phyloP scores from a whole-genome alignment of 2,797 vertebrate species.

The Chanos chanos region DNA sequence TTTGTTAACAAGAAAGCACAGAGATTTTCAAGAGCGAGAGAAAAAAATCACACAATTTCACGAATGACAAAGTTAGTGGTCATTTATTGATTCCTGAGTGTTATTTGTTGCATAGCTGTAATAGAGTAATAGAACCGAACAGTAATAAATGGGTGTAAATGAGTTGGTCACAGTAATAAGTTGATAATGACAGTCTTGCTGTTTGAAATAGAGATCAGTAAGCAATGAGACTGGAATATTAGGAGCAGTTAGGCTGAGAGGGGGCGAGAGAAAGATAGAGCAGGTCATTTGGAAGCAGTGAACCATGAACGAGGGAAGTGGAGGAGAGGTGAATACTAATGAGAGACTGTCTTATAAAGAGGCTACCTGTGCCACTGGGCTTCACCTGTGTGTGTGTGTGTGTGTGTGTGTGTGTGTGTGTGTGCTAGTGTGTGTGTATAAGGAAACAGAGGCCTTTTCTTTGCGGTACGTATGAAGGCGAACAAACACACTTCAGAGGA shows the following conservation, averaged over 20 bases:
- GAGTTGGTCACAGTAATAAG: no score
- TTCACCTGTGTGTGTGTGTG: not conserved
- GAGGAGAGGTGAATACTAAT: constrained; percentile 35
- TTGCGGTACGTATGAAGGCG: constrained; percentile 3
- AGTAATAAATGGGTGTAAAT: no score
- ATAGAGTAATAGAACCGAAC: no score
- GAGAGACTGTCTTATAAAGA: constrained; percentile 3
- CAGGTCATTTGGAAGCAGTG: not conserved
- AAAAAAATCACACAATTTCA: no score
- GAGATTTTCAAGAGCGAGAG: no score
- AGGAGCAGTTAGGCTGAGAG: no score
- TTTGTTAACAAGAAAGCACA: no score
- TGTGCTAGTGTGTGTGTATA: not conserved
- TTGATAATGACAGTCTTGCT: no score
- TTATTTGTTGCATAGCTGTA: no score
- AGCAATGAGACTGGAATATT: not conserved
- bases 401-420: not conserved
- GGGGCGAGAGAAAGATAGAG: constrained; percentile 5
- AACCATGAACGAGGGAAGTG: not conserved
- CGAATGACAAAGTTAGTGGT: no score
- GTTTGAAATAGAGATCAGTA: not conserved
- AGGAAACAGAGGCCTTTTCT: not conserved
- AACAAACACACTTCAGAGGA: not conserved
- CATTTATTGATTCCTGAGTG: no score
- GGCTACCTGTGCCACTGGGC: not conserved